A percentile compares a stretch with the other conserved stretches of the same genome.
Conservation (phyloP, 2,113 vertebrate genomes). For the Eulemur rufifrons region DNA sequence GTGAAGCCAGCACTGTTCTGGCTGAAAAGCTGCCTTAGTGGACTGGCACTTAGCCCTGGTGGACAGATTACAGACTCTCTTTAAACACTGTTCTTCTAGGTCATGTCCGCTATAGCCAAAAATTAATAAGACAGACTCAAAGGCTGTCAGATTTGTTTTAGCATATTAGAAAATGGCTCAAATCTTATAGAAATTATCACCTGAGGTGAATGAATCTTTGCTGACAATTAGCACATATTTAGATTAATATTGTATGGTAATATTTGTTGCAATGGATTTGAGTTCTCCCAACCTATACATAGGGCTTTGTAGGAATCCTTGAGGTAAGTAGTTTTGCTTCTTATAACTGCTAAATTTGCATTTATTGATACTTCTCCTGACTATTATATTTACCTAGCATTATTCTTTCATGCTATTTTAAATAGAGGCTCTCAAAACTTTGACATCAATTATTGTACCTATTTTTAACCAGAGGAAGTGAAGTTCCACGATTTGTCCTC, state of each 20-base stretch:
- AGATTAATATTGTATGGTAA: neutral
- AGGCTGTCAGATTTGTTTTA: neutral
- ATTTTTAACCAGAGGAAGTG: neutral
- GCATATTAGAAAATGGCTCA: neutral
- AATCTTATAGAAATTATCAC: neutral
- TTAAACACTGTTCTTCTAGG: neutral
- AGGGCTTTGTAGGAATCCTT: neutral
- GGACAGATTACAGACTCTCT: neutral
- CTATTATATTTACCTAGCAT: neutral
- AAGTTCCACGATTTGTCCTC: neutral
- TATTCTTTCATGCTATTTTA: neutral
- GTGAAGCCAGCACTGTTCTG: neutral
- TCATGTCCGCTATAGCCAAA: neutral
- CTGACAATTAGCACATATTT: neutral
- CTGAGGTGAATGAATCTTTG: neutral
- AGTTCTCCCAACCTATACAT: neutral
- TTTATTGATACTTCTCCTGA: neutral
- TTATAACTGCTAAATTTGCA: neutral
- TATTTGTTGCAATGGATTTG: neutral
- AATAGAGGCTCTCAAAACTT: neutral
- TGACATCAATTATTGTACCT: neutral
- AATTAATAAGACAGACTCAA: neutral
- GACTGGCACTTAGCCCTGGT: neutral
- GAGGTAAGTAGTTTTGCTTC: neutral
- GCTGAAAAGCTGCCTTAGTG: neutral